Evolutionary conservation across 2,888 invertebrate genomes (phyloP).

Genomic region (Tetheella fluctuosa): DNA sequence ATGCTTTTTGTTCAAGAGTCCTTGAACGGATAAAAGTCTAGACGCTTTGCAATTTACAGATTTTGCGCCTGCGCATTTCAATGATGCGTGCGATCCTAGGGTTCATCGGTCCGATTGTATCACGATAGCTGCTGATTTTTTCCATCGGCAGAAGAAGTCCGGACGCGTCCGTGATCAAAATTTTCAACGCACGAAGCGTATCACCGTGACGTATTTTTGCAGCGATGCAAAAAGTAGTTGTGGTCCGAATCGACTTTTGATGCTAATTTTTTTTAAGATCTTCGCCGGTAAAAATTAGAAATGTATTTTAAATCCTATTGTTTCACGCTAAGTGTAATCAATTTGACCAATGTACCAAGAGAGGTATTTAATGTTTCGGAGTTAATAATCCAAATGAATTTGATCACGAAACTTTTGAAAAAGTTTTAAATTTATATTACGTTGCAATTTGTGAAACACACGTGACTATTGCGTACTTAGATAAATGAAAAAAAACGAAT

Average conservation of each 20-base stretch:
- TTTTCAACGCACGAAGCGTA: conserved; percentile 72
- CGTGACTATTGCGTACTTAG: conserved; percentile 33
- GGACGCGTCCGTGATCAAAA: conserved; percentile 67
- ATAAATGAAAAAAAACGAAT: conserved; percentile 57
- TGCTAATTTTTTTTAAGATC: conserved; percentile 51
- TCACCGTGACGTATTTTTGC: conserved; percentile 70
- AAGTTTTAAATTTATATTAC: conserved; percentile 27
- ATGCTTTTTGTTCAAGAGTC: conserved; percentile 58
- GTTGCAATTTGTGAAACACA: conserved; percentile 27
- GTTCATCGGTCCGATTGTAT: conserved; percentile 74
- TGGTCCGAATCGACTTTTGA: conserved; percentile 57
- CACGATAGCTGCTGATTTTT: conserved; percentile 54
- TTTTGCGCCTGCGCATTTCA: conserved; percentile 77
- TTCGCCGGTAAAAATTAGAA: conserved; percentile 42
- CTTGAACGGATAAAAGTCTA: conserved; percentile 75
- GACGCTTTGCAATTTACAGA: conserved; percentile 76
- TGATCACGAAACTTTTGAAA: conserved; percentile 29
- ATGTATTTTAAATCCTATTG: conserved; percentile 54
- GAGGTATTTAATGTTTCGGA: conserved; percentile 33
- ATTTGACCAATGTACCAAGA: conserved; percentile 43
- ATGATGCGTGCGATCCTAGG: conserved; percentile 70
- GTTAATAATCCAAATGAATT: conserved; percentile 26
- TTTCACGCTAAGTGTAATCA: conserved; percentile 60
- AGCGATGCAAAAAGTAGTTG: conserved; percentile 67
- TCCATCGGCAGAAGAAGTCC: conserved; percentile 52